Percentiles rank a stretch among this genome's conserved stretches.
Conservation (phyloP, 2,888 invertebrate species). For the Melanophora roralis region DNA sequence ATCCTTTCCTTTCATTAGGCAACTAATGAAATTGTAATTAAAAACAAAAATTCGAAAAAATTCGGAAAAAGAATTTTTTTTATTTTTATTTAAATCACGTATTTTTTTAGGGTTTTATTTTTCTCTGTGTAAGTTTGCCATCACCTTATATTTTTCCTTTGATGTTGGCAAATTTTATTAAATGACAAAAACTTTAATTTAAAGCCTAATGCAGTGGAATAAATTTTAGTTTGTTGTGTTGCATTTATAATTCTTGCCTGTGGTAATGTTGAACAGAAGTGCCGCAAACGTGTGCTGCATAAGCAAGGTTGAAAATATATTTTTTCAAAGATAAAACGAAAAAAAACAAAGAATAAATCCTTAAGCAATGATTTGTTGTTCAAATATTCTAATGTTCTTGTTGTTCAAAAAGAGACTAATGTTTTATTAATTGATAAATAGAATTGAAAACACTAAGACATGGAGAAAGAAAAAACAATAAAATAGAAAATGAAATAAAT, state of each 20-base stretch:
- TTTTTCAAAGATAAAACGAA: background rate
- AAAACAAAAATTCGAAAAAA: background rate
- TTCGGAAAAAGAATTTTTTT: no score
- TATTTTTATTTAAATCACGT: no score
- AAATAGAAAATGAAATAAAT: no score
- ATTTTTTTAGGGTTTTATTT: no score
- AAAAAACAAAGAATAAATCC: background rate
- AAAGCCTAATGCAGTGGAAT: conserved; percentile 31
- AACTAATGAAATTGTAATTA: background rate
- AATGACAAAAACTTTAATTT: conserved; percentile 17
- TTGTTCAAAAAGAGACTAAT: no score
- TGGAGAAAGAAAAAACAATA: no score
- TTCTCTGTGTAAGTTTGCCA: no score
- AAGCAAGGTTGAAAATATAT: background rate
- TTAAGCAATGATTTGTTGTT: background rate
- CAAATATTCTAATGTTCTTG: no score
- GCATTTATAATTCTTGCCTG: background rate
- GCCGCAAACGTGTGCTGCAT: background rate
- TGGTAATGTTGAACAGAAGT: background rate
- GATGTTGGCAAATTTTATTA: background rate
- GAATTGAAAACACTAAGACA: no score
- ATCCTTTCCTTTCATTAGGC: background rate
- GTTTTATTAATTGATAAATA: no score
- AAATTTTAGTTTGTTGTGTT: conserved; percentile 14
- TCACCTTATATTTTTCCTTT: background rate